phyloP scores from a whole-genome alignment of 2,888 invertebrate genomes.

The Trachelus stipa region DNA sequence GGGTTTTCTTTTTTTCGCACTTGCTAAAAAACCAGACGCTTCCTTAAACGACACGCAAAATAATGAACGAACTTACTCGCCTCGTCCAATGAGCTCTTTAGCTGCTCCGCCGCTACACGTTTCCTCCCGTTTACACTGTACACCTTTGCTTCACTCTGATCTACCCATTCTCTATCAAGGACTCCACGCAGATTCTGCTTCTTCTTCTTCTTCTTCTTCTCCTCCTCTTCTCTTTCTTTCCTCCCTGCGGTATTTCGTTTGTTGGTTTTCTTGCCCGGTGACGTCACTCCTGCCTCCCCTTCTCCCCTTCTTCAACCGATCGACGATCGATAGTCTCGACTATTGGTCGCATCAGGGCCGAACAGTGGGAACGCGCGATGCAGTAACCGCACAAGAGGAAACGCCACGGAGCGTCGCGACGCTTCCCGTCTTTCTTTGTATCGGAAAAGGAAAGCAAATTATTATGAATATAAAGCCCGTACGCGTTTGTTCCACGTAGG shows the following conservation, averaged over 20 bases:
- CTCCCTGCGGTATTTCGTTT: not conserved
- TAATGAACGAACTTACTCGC: slow-evolving; percentile 47
- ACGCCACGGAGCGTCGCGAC: not conserved
- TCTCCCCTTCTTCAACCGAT: not conserved
- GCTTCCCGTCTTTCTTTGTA: not conserved
- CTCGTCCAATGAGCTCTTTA: slow-evolving; percentile 26
- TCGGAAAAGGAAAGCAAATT: not conserved
- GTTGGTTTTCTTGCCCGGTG: not conserved
- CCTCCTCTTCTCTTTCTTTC: not conserved
- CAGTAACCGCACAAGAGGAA: not conserved
- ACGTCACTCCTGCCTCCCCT: not conserved
- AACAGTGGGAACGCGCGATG: not conserved
- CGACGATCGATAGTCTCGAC: not conserved
- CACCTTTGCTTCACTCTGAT: not conserved
- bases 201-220: not conserved
- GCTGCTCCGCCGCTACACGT: slow-evolving; percentile 16
- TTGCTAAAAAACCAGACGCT: slow-evolving; percentile 39
- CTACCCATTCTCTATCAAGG: not conserved
- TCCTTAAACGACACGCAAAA: slow-evolving; percentile 45
- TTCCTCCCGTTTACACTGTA: not conserved
- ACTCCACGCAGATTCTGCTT: not conserved
- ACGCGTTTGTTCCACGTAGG: not conserved
- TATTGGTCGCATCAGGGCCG: not conserved
- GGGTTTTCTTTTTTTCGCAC: slow-evolving; percentile 26
- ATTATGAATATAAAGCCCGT: not conserved